These are phyloP conservation scores for Cliona cf. orientalis DNA, from an alignment of 37 sponge, comb jelly and placozoan genomes.

Conservation along the genomic window DNA sequence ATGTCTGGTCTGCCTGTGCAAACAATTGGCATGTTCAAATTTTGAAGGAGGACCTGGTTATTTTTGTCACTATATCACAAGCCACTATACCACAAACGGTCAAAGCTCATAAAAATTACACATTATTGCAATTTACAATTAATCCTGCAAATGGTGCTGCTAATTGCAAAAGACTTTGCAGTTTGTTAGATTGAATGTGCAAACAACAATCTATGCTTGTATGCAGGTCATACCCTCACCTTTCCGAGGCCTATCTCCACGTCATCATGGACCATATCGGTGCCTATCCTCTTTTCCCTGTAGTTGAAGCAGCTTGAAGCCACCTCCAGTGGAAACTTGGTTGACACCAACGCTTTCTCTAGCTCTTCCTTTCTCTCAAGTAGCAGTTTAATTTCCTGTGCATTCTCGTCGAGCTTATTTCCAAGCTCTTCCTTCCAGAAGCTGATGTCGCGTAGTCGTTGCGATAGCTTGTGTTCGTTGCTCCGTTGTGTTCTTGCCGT, in stretches of 20 bases:
- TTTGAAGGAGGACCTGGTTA: too few relatives aligned
- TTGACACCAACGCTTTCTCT: slow-evolving; percentile 65
- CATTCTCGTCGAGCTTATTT: slow-evolving; percentile 62
- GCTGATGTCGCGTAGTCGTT: slow-evolving; percentile 76
- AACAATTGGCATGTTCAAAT: too few relatives aligned
- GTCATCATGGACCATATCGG: slow-evolving; percentile 94
- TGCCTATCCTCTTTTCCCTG: slow-evolving; percentile 69
- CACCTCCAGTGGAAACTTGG: slow-evolving; percentile 82
- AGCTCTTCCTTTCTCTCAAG: slow-evolving; percentile 67
- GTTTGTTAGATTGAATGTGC: background rate
- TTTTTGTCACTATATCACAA: too few relatives aligned
- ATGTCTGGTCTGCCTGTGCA: too few relatives aligned
- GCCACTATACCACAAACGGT: too few relatives aligned
- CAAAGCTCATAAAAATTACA: too few relatives aligned
- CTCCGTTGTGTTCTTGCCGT: slow-evolving; percentile 77
- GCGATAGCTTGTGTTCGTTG: slow-evolving; percentile 84
- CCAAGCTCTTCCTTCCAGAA: slow-evolving; percentile 96
- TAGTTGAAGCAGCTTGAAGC: slow-evolving; percentile 69
- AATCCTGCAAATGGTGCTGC: too few relatives aligned
- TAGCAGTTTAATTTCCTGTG: slow-evolving; percentile 73
- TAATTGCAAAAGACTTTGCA: background rate
- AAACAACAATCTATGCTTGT: background rate
- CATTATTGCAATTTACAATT: too few relatives aligned
- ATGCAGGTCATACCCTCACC: slow-evolving; percentile 41
- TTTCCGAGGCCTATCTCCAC: slow-evolving; percentile 92